Evolutionary conservation across 2,888 invertebrate genomes (phyloP), one percentile per base, ranked within the genome.

Genomic region (Microctonus hyperodae): DNA sequence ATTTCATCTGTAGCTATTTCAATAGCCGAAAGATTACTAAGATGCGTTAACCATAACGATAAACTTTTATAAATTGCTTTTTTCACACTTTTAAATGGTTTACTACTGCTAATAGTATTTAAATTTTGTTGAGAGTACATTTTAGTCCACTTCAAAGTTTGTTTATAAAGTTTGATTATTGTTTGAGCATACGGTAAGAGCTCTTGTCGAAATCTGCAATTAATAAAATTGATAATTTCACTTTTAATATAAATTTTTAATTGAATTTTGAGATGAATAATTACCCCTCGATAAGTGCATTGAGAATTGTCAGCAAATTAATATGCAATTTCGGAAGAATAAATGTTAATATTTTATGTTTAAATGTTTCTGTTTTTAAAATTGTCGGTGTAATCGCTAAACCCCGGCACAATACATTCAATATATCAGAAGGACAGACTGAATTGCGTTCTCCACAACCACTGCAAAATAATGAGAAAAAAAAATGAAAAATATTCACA

Each of bases 101-200:
- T 79, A 59, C 64, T 65, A 5, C 73, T 74, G 37, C 68, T 69
- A 28, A 80, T 73, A 0, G 80, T 79, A 20, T 56, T 67, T 7
- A 44, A 68, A 64, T 71, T 70, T n/a, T 74, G 66, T n/a, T 64
- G 59, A 9, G 66, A 33, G 44, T 68, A 70, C 35, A n/a, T n/a
- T n/a, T 74, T 74, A 9, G 78, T 79, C 81, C 81, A 83, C 44
- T 75, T 74, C 6, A 83, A 69, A 0, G 75, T 78, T 74, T 81
- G 81, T 23, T 75, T 67, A 28, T 79, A 74, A 3, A 83, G 69
- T 57, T 78, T 72, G 37, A 82, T 74, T 70, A 83, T 79, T 13
- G 73, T 79, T 13, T 74, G 61, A 11, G 79, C 77, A 66, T 73
- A 78, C 6, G 81, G 76, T 35, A 81, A 57, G 16, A 83, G 68